These are phyloP conservation scores for Terebella lapidaria DNA, from an alignment of 2,888 invertebrate genomes.

Conservation along the genomic window DNA sequence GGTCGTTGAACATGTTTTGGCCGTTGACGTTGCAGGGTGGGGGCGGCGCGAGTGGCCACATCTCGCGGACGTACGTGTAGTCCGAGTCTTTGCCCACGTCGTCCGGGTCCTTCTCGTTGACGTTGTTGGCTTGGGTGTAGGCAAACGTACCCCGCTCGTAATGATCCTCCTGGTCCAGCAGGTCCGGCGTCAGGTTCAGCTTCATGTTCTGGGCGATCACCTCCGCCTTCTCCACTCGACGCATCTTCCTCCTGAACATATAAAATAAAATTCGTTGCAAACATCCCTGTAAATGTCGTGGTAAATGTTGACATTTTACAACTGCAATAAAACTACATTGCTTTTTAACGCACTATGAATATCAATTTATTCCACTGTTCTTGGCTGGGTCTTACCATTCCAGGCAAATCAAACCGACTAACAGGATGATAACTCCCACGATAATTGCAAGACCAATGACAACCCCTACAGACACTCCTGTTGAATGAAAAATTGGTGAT, in stretches of 20 bases:
- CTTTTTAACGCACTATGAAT: too few relatives aligned
- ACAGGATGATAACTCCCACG: constrained; percentile 14
- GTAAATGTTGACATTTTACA: too few relatives aligned
- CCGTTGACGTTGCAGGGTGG: neutral
- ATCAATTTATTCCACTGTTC: too few relatives aligned
- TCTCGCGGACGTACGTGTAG: constrained; percentile 13
- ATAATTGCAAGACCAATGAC: constrained; percentile 12
- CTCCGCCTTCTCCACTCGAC: neutral
- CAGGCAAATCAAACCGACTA: constrained; percentile 13
- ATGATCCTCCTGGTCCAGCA: neutral
- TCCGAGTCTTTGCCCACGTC: constrained; percentile 5
- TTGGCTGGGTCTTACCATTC: constrained; percentile 19
- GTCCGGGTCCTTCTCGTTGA: neutral
- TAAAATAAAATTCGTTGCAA: too few relatives aligned
- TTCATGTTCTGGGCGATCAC: neutral
- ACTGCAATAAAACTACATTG: too few relatives aligned
- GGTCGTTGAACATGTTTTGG: neutral
- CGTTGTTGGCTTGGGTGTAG: neutral
- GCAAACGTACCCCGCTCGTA: neutral
- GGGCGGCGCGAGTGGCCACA: constrained; percentile 13
- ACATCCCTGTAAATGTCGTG: too few relatives aligned
- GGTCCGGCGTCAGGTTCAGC: neutral
- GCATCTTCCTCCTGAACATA: neutral
- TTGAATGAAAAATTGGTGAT: neutral
- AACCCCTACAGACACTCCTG: constrained; percentile 16